Evolutionary conservation across 2,797 vertebrate genomes (phyloP), one percentile per base, ranked within the genome.

Genomic region (Okamejei kenojei): DNA sequence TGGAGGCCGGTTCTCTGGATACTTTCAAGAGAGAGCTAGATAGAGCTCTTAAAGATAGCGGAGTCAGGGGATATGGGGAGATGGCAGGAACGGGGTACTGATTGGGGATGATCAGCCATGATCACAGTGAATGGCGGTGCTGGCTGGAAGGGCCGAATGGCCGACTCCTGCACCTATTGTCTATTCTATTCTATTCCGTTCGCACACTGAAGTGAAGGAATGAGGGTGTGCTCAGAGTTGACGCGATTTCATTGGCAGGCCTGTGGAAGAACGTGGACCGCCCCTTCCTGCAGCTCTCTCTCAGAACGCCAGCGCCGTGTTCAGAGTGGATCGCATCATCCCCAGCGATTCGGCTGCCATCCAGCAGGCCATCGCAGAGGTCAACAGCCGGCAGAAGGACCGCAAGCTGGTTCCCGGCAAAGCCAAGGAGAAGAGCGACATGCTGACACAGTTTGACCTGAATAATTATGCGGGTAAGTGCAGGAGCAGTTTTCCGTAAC

Each of bases 291-390:
- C 96, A 68, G 94, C 95, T 0, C 95, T 96, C 0, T 94, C 96
- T 0, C 95, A 96, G 78, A 96, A 94, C 93, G 95, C 95, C 54
- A 96, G 95, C 38, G 95, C 96, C 11, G 96, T 96, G 74, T 96
- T 96, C 93, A 95, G 96, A 29, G 94, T 96, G 93, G 96, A 96
- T 94, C 95, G 94, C 9, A 95, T 96, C 63, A 96, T 96, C 93
- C 96, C 96, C 93, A 96, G 95, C 92, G 94, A 96, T 90, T 96
- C 96, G 65, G 96, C 95, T 23, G 96, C 96, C 93, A 96, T 96
- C 94, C 96, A 96, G 93, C 96, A 96, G 93, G 96, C 96, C 23
- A 94, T 96, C 81, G 96, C 95, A 7, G 95, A 96, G 93, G 95
- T 93, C 96, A 45, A 95, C 95, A 81, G 58, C 58, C 68, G 88